phyloP scores from a whole-genome alignment of 30 jellyfish, hydroid and myxozoan genomes.

The Chironex yamaguchii region DNA sequence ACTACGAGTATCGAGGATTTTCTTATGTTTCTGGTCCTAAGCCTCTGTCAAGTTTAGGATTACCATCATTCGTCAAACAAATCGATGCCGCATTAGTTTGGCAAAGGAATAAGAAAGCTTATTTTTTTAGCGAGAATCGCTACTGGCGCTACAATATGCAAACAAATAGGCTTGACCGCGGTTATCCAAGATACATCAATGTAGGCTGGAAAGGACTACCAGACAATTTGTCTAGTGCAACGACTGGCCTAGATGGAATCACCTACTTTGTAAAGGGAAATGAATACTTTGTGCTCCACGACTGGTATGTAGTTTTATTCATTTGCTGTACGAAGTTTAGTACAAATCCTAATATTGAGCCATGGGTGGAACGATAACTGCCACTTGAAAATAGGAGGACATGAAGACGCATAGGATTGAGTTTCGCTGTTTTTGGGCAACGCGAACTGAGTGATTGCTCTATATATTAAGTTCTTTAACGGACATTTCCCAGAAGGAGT shows the following conservation, averaged over 20 bases:
- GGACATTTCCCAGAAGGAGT: too few relatives aligned
- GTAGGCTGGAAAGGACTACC: constrained; percentile 75
- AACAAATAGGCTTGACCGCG: constrained; percentile 14
- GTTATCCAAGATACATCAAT: constrained; percentile 60
- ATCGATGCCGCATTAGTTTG: constrained; percentile 66
- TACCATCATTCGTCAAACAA: constrained; percentile 26
- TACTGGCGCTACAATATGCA: constrained; percentile 74
- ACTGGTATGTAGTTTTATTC: constrained; percentile 18
- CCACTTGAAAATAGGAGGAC: too few relatives aligned
- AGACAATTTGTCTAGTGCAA: constrained; percentile 46
- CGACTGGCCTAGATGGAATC: constrained; percentile 58
- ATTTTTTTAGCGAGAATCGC: constrained; percentile 40
- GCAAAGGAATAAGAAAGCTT: constrained; percentile 55
- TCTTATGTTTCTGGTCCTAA: constrained; percentile 39
- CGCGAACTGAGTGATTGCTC: too few relatives aligned
- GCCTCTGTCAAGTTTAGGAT: constrained; percentile 40
- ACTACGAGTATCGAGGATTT: constrained; percentile 68
- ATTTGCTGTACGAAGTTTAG: too few relatives aligned
- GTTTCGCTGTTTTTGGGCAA: too few relatives aligned
- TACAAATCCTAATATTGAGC: too few relatives aligned
- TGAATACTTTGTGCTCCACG: constrained; percentile 38
- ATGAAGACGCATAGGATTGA: too few relatives aligned
- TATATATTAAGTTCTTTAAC: too few relatives aligned
- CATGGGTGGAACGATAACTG: too few relatives aligned
- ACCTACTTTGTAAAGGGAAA: constrained; percentile 53